Base-by-base conservation (phyloP, 30 jellyfish, hydroid and myxozoan species). In the Pelagia noctiluca region DNA sequence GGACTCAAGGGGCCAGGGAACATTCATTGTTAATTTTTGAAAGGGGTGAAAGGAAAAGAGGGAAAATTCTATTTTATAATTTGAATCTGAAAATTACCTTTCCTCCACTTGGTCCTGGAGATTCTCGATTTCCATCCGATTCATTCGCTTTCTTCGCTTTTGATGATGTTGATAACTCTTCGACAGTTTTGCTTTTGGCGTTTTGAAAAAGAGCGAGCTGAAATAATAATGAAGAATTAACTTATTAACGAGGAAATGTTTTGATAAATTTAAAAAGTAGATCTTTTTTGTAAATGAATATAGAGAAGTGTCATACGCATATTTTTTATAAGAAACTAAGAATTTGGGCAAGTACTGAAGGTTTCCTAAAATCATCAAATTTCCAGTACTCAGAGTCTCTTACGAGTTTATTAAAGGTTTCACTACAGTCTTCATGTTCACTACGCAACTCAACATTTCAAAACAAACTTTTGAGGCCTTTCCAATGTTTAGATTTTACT, bases 181-280 rank as follows among this genome's bases (percentile, higher is more conserved):
- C 76, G 0, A 54, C 88, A 25, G 88, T 76, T 54, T 76, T 34
- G 88, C 88, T 54, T 76, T 76, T 54, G 63, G 88, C 16, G 65
- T 76, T 76, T 52, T 50, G 88, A 67, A 76, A 57, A 50, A 76
- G 49, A 52, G 88, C 88, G 31, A 76, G 88, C 88, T 52, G 78
- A 54, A 76, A 76, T 76, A 31, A 26, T 12, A 48, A 38, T 35
- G 26, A n/a, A n/a, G 34, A 54, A 18, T 11, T 1, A 8, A 35
- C 88, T 50, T 25, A 76, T 50, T 76, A 76, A 35, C 36, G 53
- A 23, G n/a, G 38, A 75, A 72, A 16, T 28, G 13, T 67, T 31
- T 67, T 61, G 80, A 67, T 29, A 34, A 67, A 67, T 3, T 29
- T 4, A 69, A 24, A 64, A 1, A 69, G 13, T 30, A 10, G 37